Base-by-base conservation (phyloP, 1,140 invertebrate species). In the Ooceraea biroi region DNA sequence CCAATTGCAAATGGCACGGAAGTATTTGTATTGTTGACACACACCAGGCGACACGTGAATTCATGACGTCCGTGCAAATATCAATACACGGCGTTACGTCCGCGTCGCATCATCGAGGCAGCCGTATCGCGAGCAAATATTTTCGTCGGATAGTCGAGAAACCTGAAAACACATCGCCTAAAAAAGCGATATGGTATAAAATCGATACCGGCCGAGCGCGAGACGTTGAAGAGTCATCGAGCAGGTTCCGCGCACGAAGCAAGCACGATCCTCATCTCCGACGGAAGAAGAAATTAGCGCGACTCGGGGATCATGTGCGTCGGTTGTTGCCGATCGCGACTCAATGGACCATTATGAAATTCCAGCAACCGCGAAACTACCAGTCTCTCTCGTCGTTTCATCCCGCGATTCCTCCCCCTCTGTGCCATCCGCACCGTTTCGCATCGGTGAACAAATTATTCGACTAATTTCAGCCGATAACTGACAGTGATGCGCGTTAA, bases 391-490 rank as follows among this genome's bases (percentile, higher is more conserved):
- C 72, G 72, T 60, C 63, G 36, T 77, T 65, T 76, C 52, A 25
- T 48, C 30, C 60, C 58, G 41, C 30, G 68, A 74, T 82, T 73
- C 48, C 46, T 72, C 44, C 17, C 48, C 69, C 22, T 27, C 55
- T 10, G 61, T 48, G 46, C 50, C 30, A 69, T 69, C 48, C 30
- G 71, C 25, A 22, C 44, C 17, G 63, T 55, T 72, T 11, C 78
- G 57, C 71, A 52, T 83, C 61, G 44, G 22, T 48, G 66, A 60
- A 57, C 78, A 46, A 60, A 77, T 86, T 87, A 86, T 87, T 86
- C 80, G 72, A 77, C 82, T 86, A 86, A 87, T 87, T 83, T 74
- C 44, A 46, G 30, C 52, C 65, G 61, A 86, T 86, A 85, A 82
- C 65, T 73, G 80, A 87, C 85, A 69, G 82, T 63, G 69, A 83